Evolutionary conservation across 2,797 vertebrate genomes (phyloP).

Genomic region (Synaphobranchus kaupii): DNA sequence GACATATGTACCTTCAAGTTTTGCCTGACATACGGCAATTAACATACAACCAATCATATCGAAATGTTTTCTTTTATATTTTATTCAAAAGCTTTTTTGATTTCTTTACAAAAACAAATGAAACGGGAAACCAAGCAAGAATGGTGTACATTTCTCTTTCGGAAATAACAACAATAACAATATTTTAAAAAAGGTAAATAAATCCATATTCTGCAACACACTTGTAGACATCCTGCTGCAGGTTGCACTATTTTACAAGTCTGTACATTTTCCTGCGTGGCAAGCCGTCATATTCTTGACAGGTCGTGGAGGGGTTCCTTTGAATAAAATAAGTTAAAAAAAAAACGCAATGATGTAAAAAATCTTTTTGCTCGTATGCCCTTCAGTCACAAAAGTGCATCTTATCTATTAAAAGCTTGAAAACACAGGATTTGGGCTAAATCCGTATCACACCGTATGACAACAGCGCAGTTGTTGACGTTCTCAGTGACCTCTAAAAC

Average conservation of each 20-base stretch:
- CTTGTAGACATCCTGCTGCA: constrained; percentile 18
- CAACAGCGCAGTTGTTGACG: neutral
- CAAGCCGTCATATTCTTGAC: constrained; percentile 10
- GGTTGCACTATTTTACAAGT: neutral
- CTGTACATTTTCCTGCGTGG: neutral
- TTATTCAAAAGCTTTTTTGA: constrained; percentile 33
- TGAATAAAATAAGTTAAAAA: constrained; percentile 21
- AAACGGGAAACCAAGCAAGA: constrained; percentile 34
- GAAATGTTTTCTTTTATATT: constrained; percentile 29
- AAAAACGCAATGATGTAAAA: constrained; percentile 6
- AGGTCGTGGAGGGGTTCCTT: neutral
- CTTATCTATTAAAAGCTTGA: neutral
- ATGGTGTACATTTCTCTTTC: constrained; percentile 20
- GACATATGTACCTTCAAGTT: neutral
- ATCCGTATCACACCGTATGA: neutral
- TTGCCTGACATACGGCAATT: neutral
- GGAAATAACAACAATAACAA: constrained; percentile 25
- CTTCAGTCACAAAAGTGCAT: neutral
- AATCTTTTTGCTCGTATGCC: neutral
- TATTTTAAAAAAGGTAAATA: constrained; percentile 27
- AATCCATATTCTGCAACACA: constrained; percentile 21
- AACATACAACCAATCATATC: neutral
- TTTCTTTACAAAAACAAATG: constrained; percentile 38
- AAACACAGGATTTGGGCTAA: neutral
- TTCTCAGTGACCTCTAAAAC: neutral